These are phyloP conservation scores for pig (Sus scrofa) DNA, from an alignment of 2,113 vertebrate species.

Conservation along the genomic window DNA sequence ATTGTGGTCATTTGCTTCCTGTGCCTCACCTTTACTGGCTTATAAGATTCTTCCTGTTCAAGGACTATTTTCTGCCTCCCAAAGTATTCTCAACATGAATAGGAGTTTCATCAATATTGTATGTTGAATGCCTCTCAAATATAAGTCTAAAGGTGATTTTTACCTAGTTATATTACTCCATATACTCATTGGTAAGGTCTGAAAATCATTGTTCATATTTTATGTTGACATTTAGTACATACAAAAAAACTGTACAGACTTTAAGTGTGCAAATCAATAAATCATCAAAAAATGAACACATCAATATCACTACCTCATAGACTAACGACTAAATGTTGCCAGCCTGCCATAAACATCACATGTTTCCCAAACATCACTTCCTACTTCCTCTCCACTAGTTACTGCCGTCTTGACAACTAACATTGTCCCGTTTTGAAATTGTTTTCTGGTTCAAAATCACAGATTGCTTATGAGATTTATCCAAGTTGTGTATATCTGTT, in stretches of 20 bases:
- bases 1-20: neutral
- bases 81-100: neutral
- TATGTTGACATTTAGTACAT: constrained; percentile 1
- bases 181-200: neutral
- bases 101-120: neutral
- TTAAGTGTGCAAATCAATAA: neutral
- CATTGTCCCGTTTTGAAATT: neutral
- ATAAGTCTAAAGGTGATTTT: neutral
- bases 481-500: neutral
- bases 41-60: neutral
- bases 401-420: neutral
- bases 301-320: neutral
- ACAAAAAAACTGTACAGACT: neutral
- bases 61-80: neutral
- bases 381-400: neutral
- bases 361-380: neutral
- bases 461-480: neutral
- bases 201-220: constrained; percentile 24
- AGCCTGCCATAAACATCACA: neutral
- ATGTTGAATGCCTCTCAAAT: neutral
- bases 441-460: neutral
- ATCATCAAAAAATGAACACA: neutral
- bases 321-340: neutral
- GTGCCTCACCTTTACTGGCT: neutral
- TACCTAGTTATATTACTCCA: neutral